Conservation (phyloP, 2,113 vertebrate species). For the Eonycteris spelaea region DNA sequence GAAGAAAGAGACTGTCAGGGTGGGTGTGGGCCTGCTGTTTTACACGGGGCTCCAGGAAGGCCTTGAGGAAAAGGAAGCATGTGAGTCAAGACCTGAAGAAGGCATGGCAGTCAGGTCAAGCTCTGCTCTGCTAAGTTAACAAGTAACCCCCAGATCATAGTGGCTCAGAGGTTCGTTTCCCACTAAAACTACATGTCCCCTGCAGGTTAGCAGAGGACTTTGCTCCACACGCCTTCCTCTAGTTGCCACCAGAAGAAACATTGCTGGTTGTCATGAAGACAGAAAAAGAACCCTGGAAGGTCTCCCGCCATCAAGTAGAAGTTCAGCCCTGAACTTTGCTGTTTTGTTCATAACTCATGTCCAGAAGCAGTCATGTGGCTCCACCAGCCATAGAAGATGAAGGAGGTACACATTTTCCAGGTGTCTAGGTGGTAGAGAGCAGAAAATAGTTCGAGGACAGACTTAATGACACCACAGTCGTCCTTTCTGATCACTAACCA, state of each 20-base stretch:
- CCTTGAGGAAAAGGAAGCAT: not conserved
- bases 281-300: not conserved
- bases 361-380: not conserved
- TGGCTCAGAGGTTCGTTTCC: no score
- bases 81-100: not conserved
- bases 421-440: not conserved
- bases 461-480: not conserved
- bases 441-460: not conserved
- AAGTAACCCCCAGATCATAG: not conserved
- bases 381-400: not conserved
- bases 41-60: not conserved
- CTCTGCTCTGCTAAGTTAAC: not conserved
- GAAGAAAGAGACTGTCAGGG: no score
- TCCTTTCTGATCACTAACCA: not conserved
- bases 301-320: not conserved
- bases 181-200: not conserved
- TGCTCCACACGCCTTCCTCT: not conserved
- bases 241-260: not conserved
- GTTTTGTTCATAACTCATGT: not conserved
- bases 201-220: not conserved
- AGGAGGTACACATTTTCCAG: not conserved
- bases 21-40: not conserved
- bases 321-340: not conserved
- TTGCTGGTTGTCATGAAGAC: not conserved
- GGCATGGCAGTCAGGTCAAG: not conserved